These are phyloP conservation scores for Meiosimyza platycephala DNA, from an alignment of 2,888 invertebrate genomes.

Conservation along the genomic window DNA sequence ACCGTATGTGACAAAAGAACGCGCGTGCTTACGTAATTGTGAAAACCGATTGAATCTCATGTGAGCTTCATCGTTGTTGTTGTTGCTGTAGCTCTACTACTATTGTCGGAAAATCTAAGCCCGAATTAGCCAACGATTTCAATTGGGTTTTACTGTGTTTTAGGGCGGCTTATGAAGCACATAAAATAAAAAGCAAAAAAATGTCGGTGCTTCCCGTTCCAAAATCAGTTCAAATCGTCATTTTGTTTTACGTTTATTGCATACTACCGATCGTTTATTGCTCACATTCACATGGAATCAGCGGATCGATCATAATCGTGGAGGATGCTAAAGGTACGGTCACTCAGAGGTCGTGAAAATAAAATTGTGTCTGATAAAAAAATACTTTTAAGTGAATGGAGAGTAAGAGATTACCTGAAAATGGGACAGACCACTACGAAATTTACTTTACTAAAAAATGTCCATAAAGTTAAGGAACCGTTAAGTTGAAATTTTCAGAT, in stretches of 20 bases:
- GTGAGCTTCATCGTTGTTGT: too few relatives aligned
- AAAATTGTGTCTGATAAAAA: too few relatives aligned
- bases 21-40: constrained; percentile 58
- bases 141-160: not conserved
- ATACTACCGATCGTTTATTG: not conserved
- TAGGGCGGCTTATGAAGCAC: not conserved
- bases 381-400: too few relatives aligned
- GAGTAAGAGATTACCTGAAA: too few relatives aligned
- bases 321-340: constrained; percentile 67
- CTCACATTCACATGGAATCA: constrained; percentile 49
- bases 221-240: constrained; percentile 2
- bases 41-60: constrained; percentile 43
- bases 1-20: constrained; percentile 40
- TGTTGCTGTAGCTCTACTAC: too few relatives aligned
- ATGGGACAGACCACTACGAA: too few relatives aligned
- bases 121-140: constrained; percentile 13
- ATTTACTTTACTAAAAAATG: too few relatives aligned
- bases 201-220: constrained; percentile 13
- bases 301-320: constrained; percentile 67
- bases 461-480: too few relatives aligned
- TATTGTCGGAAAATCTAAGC: not conserved
- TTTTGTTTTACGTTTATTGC: constrained; percentile 1
- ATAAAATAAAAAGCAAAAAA: not conserved
- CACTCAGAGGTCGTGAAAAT: too few relatives aligned
- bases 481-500: too few relatives aligned